These are phyloP conservation scores for Oopsacas minuta DNA, from an alignment of 37 sponge, comb jelly and placozoan species.

Conservation along the genomic window DNA sequence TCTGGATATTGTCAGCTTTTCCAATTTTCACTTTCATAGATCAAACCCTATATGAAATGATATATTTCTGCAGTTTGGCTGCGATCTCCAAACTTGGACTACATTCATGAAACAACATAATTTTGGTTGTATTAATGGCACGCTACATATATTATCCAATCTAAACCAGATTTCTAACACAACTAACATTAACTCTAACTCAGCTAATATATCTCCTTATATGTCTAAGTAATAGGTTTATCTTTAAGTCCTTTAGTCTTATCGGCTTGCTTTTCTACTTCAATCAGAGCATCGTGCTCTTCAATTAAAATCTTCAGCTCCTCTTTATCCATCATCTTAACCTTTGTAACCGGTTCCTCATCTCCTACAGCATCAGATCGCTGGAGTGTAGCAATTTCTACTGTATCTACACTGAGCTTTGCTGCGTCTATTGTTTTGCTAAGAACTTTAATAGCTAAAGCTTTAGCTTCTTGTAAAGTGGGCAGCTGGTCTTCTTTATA, in stretches of 20 bases:
- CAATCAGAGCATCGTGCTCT: constrained; percentile 42
- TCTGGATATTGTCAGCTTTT: no score
- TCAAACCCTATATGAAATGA: no score
- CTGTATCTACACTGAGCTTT: constrained; percentile 67
- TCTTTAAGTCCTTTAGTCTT: constrained; percentile 35
- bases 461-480: constrained; percentile 69
- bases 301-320: constrained; percentile 53
- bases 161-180: no score
- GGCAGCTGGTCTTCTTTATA: constrained; percentile 62
- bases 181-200: no score
- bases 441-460: constrained; percentile 80
- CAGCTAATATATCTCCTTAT: no score
- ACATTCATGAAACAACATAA: no score
- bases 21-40: no score
- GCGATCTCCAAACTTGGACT: no score
- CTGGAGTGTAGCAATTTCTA: constrained; percentile 86
- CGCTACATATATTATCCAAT: no score
- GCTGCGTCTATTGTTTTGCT: constrained; percentile 88
- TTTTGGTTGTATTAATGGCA: no score
- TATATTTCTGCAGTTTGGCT: no score
- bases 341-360: constrained; percentile 35
- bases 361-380: constrained; percentile 31
- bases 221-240: no score
- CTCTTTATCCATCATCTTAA: constrained; percentile 45
- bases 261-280: constrained; percentile 48